Evolutionary conservation across 37 sponge, comb jelly and placozoan genomes (phyloP), one percentile per base, ranked within the genome.

Genomic region (Cliona cf. orientalis): DNA sequence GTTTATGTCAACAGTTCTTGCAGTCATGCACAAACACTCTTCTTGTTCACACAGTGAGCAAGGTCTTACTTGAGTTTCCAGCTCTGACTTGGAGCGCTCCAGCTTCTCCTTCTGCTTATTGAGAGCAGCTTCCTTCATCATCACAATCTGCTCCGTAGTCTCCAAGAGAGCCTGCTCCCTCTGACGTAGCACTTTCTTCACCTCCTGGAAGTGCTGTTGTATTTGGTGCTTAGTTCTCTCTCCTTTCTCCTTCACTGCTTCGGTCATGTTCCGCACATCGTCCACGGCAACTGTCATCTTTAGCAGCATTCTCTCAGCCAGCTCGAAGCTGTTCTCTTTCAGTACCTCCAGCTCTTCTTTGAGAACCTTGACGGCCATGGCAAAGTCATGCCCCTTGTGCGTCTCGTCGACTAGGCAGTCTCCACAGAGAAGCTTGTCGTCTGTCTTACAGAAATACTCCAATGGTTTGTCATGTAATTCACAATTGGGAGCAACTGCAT

Each of bases 141-240:
- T 60, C 19, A 85, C 60, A 22, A 71, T 69, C 34, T 37, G 40
- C 33, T 85, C 78, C 0, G 76, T 76, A 34, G 61, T 41, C 4
- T 6, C 11, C 1, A 85, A 41, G 36, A 85, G 39, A 25, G 35
- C 3, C 45, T 57, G 69, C 29, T 85, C 85, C 46, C 85, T 33
- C 2, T 22, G 22, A 34, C 42, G 42, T 14, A 85, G 71, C 2
- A 62, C 46, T 44, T 85, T 58, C 7, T 60, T 60, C 4, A 85
- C 61, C 14, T 38, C 71, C 68, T 77, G 77, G 44, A 85, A 85
- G 35, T 46, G 44, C 26, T 55, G n/a, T 46, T 77, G 85, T 5
- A 85, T 77, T 3, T 57, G 42, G 6, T 25, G 41, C 44, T 76
- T 77, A 6, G 41, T 55, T 29, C 28, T 36, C 23, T 85, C 76